phyloP scores from a whole-genome alignment of 2,797 vertebrate genomes.

The Nyctalus aviator region DNA sequence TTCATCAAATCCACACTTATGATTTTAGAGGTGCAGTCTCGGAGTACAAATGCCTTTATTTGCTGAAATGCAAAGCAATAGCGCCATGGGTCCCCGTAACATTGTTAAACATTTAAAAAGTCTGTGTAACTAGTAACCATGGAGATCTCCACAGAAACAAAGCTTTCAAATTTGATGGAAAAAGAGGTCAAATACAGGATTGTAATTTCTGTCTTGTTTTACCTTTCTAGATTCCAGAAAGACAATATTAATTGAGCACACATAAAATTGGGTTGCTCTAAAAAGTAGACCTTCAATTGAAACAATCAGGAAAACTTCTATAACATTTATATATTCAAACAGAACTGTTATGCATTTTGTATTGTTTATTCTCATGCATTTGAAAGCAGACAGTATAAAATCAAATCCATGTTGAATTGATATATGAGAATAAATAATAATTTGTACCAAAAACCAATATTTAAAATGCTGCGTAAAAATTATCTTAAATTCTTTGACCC shows the following conservation, averaged over 20 bases:
- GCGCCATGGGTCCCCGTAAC: neutral
- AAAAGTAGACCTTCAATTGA: slow-evolving; percentile 1
- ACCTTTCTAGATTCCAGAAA: slow-evolving; percentile 48
- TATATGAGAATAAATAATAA: neutral
- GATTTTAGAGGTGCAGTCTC: neutral
- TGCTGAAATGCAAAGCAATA: slow-evolving; percentile 48
- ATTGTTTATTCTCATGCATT: neutral
- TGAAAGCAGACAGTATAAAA: neutral
- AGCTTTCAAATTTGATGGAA: slow-evolving; percentile 62
- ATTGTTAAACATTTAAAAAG: slow-evolving; percentile 33
- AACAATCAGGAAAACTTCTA: neutral
- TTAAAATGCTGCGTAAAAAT: neutral
- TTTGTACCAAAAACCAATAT: neutral
- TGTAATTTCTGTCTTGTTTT: slow-evolving; percentile 38
- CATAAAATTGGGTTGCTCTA: neutral
- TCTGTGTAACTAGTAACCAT: slow-evolving; percentile 68
- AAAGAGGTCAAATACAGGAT: slow-evolving; percentile 55
- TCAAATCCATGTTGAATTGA: neutral
- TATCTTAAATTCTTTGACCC: neutral
- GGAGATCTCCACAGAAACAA: slow-evolving; percentile 70
- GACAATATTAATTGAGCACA: neutral
- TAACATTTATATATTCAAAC: slow-evolving; percentile 4
- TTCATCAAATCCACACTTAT: neutral
- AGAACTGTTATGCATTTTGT: neutral
- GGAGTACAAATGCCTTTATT: neutral